Evolutionary conservation across 1,140 invertebrate species (phyloP).

Genomic region (Musca vetustissima): DNA sequence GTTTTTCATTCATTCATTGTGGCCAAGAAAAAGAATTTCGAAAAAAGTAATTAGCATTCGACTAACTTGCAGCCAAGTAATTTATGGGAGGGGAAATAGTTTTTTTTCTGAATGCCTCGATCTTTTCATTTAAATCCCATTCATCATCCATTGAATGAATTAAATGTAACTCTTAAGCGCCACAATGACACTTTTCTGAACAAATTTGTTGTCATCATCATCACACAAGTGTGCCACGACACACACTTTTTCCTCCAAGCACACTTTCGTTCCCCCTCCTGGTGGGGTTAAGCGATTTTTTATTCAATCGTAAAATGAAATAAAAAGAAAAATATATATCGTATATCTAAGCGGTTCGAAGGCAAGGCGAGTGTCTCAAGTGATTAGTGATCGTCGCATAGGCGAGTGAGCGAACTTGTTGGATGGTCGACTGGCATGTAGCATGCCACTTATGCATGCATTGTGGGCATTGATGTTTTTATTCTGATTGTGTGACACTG

Average conservation of each 20-base stretch:
- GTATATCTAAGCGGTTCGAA: no score
- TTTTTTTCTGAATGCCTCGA: not conserved
- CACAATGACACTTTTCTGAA: constrained; percentile 17
- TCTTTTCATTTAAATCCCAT: constrained; percentile 18
- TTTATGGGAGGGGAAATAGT: not conserved
- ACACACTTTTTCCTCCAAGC: not conserved
- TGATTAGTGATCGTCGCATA: no score
- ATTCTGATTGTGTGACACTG: not conserved
- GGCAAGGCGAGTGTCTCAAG: no score
- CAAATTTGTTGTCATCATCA: constrained; percentile 18
- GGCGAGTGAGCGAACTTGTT: no score
- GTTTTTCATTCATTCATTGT: constrained; percentile 16
- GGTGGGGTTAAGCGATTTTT: no score
- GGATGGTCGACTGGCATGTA: not conserved
- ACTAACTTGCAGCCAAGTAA: no score
- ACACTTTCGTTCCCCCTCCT: no score
- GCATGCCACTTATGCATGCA: constrained; percentile 16
- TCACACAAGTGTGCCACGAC: constrained; percentile 19
- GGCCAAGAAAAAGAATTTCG: not conserved
- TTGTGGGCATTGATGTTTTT: no score
- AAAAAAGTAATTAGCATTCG: not conserved
- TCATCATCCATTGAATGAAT: constrained; percentile 23
- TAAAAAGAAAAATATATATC: no score
- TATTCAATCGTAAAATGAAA: no score
- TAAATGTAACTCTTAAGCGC: constrained; percentile 20